Percentiles rank a stretch among this genome's conserved stretches.
Conservation (phyloP, 2,797 vertebrate genomes). For the Chlorospingus flavigularis region DNA sequence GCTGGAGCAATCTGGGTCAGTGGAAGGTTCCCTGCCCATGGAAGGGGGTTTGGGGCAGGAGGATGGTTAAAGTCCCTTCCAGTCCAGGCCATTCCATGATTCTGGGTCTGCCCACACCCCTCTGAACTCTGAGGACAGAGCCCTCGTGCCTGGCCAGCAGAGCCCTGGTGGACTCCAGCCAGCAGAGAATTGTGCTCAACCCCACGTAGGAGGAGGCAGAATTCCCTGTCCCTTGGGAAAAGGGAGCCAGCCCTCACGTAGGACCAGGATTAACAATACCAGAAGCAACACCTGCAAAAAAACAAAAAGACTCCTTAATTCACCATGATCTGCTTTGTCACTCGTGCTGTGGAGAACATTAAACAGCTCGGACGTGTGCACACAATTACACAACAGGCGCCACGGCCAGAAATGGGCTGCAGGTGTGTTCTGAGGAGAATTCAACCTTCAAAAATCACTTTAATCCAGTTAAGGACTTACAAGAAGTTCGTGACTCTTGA, state of each 20-base stretch:
- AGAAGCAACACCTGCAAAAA: background rate
- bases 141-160: background rate
- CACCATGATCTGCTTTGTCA: background rate
- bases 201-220: background rate
- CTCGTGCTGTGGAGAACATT: background rate
- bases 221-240: background rate
- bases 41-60: accelerated
- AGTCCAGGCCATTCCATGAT: background rate
- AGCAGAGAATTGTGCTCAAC: background rate
- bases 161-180: background rate
- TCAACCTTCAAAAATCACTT: background rate
- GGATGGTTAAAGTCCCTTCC: too few relatives aligned
- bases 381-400: background rate
- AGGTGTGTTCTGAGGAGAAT: background rate
- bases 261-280: background rate
- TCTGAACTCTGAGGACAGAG: accelerated
- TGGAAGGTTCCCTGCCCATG: background rate
- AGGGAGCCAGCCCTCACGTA: background rate
- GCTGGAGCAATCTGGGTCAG: accelerated
- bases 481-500: background rate
- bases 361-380: background rate
- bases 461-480: background rate
- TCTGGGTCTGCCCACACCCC: background rate
- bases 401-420: background rate
- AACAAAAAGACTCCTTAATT: background rate